Base-by-base conservation (phyloP, 2,113 vertebrate genomes). In the Vicugna pacos region DNA sequence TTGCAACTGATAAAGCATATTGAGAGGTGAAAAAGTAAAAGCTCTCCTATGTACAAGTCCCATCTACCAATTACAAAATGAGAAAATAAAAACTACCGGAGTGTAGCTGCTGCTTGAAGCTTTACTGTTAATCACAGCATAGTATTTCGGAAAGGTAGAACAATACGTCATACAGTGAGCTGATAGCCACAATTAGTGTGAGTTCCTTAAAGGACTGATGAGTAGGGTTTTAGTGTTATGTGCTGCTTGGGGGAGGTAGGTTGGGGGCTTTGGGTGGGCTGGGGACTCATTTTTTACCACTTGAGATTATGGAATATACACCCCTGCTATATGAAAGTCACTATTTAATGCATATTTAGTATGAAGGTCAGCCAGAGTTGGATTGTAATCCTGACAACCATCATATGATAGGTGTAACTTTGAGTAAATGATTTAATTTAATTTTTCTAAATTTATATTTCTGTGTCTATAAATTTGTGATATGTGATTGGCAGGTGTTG, bases 1-100 rank as follows among this genome's bases (percentile, higher is more conserved):
- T 70, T 72, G 22, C 48, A 94, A 84, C 52, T 46, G 17, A 12
- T 97, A 91, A 95, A 82, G 22, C 16, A 93, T 76, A 46, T 82
- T 87, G 50, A 93, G 46, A 79, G 24, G 19, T 62, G 19, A 86
- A 94, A 82, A 79, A 12, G 72, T 72, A 89, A 10, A 85, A 76
- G 32, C 42, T 94, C 22, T 6, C 0, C 35, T n/a, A 52, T 42
- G 13, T 81, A 26, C 14, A 6, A 75, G 58, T 93, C 28, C 72
- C 17, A 82, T 70, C 62, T 91, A 64, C 35, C 46, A 87, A 16
- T n/a, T 52, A 32, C 11, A 89, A 80, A 42, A 50, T 73, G n/a
- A 92, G 26, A 56, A 93, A 75, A 81, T 60, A 93, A 93, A 89
- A 95, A 85, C 70, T 87, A 26, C 24, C 30, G 86, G 48, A 76